Base-by-base conservation (phyloP, 64 coral and sea anemone species). In the Stichodactyla mertensii region DNA sequence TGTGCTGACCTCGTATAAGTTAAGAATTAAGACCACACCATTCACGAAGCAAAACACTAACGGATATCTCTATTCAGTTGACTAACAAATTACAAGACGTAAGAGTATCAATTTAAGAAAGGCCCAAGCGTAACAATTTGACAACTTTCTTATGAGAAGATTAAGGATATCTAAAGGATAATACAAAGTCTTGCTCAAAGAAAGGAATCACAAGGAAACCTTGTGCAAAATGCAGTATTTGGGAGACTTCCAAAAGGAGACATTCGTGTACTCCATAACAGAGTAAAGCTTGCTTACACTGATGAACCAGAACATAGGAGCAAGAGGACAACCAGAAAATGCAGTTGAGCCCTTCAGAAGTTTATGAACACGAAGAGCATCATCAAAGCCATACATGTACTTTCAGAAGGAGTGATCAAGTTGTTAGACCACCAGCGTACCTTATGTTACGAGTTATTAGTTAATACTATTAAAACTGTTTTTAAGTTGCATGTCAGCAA, bases 191-290 rank as follows among this genome's bases (percentile, higher is more conserved):
- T 0, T 79, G 77, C 26, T 79, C 20, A 79, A 22, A 22, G 20
- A 79, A 79, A 51, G 20, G 77, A 79, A 79, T 79, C 20, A 79
- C 77, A 79, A 51, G 12, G 45, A 79, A 79, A 0, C 77, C 26
- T 22, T 16, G 77, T 79, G 77, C 24, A 13, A 79, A 79, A 26
- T 22, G 77, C 13, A 79, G 13, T 24, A 51, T 79, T 26, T 0
- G 45, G 77, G 24, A 51, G 26, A 26, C 77, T 16, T 13, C 77
- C 77, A 13, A 16, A 13, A 79, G 77, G 77, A 22, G 12, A 22
- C 20, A 79, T 24, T 26, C 12, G 20, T 13, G 77, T 79, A 26
- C 77, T 16, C 26, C 12, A 26, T 51, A 1, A 79, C 45, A 22
- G 77, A 13, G 77, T 79, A 11, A 79, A 79, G 77, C 77, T 79